These are phyloP conservation scores for Phasia obesa DNA, from an alignment of 2,888 invertebrate species.

Conservation along the genomic window DNA sequence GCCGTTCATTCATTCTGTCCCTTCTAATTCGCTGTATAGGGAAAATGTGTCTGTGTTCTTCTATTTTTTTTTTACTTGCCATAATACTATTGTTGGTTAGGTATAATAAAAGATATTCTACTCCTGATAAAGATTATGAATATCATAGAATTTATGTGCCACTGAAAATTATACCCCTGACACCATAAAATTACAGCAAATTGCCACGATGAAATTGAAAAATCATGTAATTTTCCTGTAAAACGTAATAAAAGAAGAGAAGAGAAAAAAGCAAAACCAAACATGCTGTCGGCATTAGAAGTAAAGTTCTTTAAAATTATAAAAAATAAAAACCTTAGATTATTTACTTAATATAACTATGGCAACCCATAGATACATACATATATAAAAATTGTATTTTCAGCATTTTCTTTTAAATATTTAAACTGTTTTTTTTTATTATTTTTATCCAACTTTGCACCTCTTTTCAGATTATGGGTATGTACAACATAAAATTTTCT, in stretches of 20 bases:
- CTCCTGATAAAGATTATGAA: constrained; percentile 63
- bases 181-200: constrained; percentile 60
- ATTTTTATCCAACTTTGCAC: too few species aligned
- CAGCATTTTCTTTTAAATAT: too few species aligned
- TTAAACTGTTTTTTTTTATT: too few species aligned
- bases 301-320: not conserved
- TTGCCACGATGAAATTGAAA: constrained; percentile 64
- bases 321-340: too few species aligned
- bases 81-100: constrained; percentile 41
- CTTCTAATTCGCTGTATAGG: not conserved
- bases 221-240: constrained; percentile 55
- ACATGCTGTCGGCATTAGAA: not conserved
- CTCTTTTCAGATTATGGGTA: too few species aligned
- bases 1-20: not conserved
- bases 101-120: constrained; percentile 60
- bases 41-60: not conserved
- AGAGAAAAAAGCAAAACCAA: not conserved
- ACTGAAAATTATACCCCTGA: constrained; percentile 65
- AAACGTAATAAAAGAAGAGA: not conserved
- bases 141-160: constrained; percentile 62
- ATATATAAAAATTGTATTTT: too few species aligned
- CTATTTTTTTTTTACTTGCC: constrained; percentile 2
- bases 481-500: too few species aligned
- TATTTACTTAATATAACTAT: too few species aligned
- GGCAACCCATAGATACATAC: too few species aligned